Percentiles rank a stretch among this genome's conserved stretches.
Evolutionary conservation across 35 echinoderm and acorn worm species (phyloP).

Genomic region (Nesometra sesokonis): DNA sequence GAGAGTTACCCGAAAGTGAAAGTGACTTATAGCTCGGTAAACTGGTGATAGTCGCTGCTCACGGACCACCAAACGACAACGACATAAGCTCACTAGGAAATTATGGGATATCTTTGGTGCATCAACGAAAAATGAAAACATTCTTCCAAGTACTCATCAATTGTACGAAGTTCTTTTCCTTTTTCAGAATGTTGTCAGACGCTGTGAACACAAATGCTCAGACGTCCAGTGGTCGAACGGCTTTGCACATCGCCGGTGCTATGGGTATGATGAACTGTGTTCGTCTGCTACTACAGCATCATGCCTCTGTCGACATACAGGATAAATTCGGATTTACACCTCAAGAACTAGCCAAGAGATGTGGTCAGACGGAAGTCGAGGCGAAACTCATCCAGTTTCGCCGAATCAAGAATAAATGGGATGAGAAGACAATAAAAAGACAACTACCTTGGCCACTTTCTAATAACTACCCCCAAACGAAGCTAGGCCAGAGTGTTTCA

Average conservation of each 20-base stretch:
- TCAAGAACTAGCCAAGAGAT: neutral
- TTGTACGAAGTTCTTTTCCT: no score
- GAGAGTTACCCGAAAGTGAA: no score
- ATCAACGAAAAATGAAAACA: no score
- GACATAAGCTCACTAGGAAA: no score
- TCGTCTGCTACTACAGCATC: neutral
- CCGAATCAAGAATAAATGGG: neutral
- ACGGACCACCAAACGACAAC: no score
- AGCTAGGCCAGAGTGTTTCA: neutral
- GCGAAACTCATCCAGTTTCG: neutral
- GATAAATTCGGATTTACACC: slow-evolving; percentile 1
- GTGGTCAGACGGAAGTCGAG: neutral
- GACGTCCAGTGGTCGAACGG: neutral
- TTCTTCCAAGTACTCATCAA: no score
- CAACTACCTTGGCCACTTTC: neutral
- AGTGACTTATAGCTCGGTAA: no score
- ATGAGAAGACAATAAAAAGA: neutral
- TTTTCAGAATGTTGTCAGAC: neutral
- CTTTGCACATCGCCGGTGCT: slow-evolving; percentile 9
- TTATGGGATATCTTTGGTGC: no score
- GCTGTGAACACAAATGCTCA: neutral
- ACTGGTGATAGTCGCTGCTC: no score
- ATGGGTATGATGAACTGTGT: slow-evolving; percentile 5
- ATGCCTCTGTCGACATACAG: neutral
- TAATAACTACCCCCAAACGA: neutral